phyloP scores from a whole-genome alignment of 2,888 invertebrate species.

The Pammene fasciana region DNA sequence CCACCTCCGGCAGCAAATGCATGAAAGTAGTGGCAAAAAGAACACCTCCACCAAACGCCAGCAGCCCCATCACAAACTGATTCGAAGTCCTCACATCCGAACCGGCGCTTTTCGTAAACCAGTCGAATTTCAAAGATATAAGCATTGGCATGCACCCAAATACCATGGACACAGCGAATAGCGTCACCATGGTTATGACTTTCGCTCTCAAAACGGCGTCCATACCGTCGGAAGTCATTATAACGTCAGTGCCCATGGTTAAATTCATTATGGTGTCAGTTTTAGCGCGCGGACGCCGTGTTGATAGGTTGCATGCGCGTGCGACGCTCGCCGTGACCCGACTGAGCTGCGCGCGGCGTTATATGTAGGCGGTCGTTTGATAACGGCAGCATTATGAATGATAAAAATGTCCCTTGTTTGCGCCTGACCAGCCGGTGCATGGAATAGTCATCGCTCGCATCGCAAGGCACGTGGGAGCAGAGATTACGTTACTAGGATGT shows the following conservation, averaged over 20 bases:
- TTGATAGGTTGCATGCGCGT: slow-evolving; percentile 41
- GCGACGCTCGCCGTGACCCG: slow-evolving; percentile 49
- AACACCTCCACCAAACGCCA: slow-evolving; percentile 92
- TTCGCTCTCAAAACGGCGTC: slow-evolving; percentile 86
- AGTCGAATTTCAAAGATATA: slow-evolving; percentile 86
- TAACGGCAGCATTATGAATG: slow-evolving; percentile 72
- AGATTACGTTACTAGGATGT: slow-evolving; percentile 2
- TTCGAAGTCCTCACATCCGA: slow-evolving; percentile 78
- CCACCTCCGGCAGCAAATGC: slow-evolving; percentile 91
- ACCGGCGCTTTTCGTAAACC: slow-evolving; percentile 77
- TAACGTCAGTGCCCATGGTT: slow-evolving; percentile 46
- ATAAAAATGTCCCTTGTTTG: slow-evolving; percentile 68
- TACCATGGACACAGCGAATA: slow-evolving; percentile 89
- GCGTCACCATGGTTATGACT: slow-evolving; percentile 89
- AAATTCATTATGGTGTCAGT: slow-evolving; percentile 49
- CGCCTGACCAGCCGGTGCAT: slow-evolving; percentile 48
- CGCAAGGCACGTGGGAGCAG: slow-evolving; percentile 19
- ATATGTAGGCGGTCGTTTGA: slow-evolving; percentile 68
- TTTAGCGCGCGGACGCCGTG: slow-evolving; percentile 44
- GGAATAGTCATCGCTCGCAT: slow-evolving; percentile 18
- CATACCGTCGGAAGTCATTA: slow-evolving; percentile 47
- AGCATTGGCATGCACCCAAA: slow-evolving; percentile 90
- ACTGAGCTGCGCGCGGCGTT: slow-evolving; percentile 63
- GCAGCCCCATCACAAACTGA: slow-evolving; percentile 83
- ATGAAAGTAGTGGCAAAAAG: slow-evolving; percentile 91